Evolutionary conservation across 2,113 vertebrate genomes (phyloP).

Genomic region (Heterotis niloticus): DNA sequence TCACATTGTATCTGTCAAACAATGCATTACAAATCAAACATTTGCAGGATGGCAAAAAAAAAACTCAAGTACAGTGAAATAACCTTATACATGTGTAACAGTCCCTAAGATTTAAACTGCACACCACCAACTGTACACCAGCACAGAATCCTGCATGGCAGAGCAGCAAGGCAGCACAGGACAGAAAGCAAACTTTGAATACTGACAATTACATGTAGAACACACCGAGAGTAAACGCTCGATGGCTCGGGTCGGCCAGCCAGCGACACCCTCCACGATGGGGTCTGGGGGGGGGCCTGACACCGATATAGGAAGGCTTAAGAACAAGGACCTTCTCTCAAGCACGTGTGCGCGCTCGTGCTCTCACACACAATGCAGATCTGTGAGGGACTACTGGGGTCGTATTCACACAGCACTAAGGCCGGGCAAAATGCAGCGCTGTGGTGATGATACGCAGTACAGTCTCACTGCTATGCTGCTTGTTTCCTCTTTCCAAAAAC

Average conservation of each 20-base stretch:
- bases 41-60: background rate
- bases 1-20: too few species aligned
- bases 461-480: too few species aligned
- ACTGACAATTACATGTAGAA: background rate
- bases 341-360: background rate
- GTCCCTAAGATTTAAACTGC: background rate
- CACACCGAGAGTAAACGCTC: background rate
- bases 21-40: background rate
- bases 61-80: too few species aligned
- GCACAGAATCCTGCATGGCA: too few species aligned
- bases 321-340: background rate
- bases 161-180: too few species aligned
- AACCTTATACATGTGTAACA: background rate
- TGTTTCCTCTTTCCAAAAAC: too few species aligned
- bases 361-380: slow-evolving; percentile 39
- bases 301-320: slow-evolving; percentile 38
- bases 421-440: background rate
- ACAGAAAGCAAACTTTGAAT: too few species aligned
- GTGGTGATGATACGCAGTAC: background rate
- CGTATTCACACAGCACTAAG: slow-evolving; percentile 39
- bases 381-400: slow-evolving; percentile 52
- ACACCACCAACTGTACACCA: too few species aligned
- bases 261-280: too few species aligned
- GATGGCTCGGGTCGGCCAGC: too few species aligned
- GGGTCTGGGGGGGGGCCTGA: too few species aligned